Evolutionary conservation across 2,113 vertebrate genomes (phyloP), one percentile per base, ranked within the genome.

Genomic region (Butorides virescens): DNA sequence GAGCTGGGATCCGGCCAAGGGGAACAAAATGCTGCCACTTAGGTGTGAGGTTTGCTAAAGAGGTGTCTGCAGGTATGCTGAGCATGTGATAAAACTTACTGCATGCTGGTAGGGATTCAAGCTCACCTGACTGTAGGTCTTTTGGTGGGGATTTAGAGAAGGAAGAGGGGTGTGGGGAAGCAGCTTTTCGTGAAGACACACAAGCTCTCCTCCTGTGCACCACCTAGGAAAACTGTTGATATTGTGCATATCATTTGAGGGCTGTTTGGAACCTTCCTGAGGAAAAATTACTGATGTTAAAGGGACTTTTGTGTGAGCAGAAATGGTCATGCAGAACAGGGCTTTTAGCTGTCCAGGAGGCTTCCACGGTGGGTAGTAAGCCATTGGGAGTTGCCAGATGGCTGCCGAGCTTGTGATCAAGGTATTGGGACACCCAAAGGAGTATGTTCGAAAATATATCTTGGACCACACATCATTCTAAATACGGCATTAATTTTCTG

Each of bases 311-410:
- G 65, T 96, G 56, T 0, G 0, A 70, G 70, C 36, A 88, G 66
- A 74, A 89, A 29, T 2, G 34, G 37, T 81, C 47, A 50, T 50
- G 67, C 42, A 92, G 92, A 90, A 44, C 74, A 94, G 61, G 58
- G 78, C 55, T 94, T 42, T 78, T 36, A 71, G 90, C 67, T 85
- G 17, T 49, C 50, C 85, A 75, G 65, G 75, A 94, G 91, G 50
- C 62, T 91, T 36, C 90, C 86, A 42, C 32, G 0, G 83, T 94
- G 94, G 86, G 93, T 97, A 90, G 88, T 79, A 94, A 95, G 62
- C n/a, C 62, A n/a, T 3, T 59, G 91, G 80, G 70, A 85, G 66
- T 83, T 5, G 1, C 77, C 93, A 94, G 73, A 67, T 77, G 91
- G 62, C 71, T 77, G 74, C 77, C 2, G 23, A 82, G n/a, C 52